Base-by-base conservation (phyloP, 2,113 vertebrate species). In the Tretioscincus oriximinensis region DNA sequence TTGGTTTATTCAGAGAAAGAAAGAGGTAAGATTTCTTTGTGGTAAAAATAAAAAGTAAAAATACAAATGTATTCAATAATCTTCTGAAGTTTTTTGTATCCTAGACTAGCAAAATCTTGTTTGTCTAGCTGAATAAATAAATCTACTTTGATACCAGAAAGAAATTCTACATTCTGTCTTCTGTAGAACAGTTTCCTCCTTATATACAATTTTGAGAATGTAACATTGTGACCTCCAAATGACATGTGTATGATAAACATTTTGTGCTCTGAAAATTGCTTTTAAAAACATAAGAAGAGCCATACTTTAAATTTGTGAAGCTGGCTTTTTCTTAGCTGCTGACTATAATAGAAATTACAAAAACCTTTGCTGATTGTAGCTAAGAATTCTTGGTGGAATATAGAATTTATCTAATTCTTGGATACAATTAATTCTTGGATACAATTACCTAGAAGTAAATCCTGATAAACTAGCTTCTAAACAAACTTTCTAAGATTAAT, bases 11-110 rank as follows among this genome's bases (percentile, higher is more conserved):
- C 47, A 18, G 61, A 63, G 16, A 14, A 9, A 26, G 21, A 49
- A n/a, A 20, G 29, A 69, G 77, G 76, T 78, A 84, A 79, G 35
- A 8, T 35, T 60, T 63, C n/a, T 31, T 63, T 73, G n/a, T 60
- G 35, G 26, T 63, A 63, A 79, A 63, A 9, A 11, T 4, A 12
- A 47, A 63, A 58, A 66, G 28, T 16, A 66, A 29, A 66, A 29
- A 29, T 22, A 20, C 7, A 79, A 68, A 74, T 75, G 74, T 9
- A 20, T 24, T 68, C n/a, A 74, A 11, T 7, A 51, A 64, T 16
- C 7, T 70, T 51, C 11, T 9, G 47, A 51, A 47, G 24, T 47
- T 64, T 49, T 31, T 11, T 70, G 4, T 51, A 7, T 45, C 35
- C 24, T 49, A 68, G 41, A 60, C 60, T 49, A 41, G 28, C 4